Evolutionary conservation across 2,888 invertebrate species (phyloP), one percentile per base, ranked within the genome.

Genomic region (Athalia circularis): DNA sequence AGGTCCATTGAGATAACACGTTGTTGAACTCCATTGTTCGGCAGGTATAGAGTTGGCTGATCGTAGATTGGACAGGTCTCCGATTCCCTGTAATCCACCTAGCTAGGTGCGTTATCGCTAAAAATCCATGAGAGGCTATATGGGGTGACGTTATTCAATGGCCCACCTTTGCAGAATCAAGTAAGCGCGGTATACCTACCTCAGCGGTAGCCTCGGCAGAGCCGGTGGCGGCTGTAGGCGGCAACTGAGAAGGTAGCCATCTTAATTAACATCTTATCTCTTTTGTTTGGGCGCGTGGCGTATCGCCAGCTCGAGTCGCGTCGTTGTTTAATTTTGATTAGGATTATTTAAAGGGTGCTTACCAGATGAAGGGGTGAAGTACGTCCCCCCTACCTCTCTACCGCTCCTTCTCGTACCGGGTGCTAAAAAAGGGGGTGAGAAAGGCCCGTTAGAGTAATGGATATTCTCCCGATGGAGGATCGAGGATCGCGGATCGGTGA

Each of bases 251-350:
- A 62, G 70, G 77, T 77, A 67, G 79, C 65, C 74, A 77, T 79
- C 74, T 79, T 80, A 80, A 80, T 80, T 80, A 80, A 80, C 79
- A 80, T 80, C 77, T 80, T 77, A 79, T 77, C 77, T 80, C 77
- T 79, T 80, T 80, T 80, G 78, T 80, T 79, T 68, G 57, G 77
- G 70, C 72, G 70, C 61, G 79, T 80, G 80, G 80, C 79, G 79
- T 74, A 77, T 68, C 77, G 79, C 79, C 79, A 61, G 54, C 64
- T 72, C 61, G 4, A 52, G 61, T 47, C 52, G 43, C 45, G 64
- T 57, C 61, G 70, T 57, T 78, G 78, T 78, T 78, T 78, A 74
- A 62, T 75, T 78, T 78, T 78, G 74, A 78, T 65, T 72, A 74
- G 78, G 65, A 78, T 78, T 78, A 75, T 78, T 78, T 75, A 75